Conservation (phyloP, 2,888 invertebrate genomes). For the Pammene fasciana region DNA sequence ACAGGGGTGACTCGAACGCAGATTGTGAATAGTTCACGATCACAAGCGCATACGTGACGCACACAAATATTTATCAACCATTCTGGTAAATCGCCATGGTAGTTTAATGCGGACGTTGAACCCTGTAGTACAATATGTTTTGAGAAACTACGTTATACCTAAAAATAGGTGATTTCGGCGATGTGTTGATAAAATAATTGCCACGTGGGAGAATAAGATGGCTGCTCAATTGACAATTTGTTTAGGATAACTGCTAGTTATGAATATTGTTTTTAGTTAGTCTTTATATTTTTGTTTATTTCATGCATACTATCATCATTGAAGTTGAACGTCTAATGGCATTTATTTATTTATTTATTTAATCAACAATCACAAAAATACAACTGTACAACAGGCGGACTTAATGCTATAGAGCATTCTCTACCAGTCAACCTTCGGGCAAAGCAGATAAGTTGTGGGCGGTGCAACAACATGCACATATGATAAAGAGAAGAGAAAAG, state of each 20-base stretch:
- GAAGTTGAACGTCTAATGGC: neutral
- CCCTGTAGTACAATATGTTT: constrained; percentile 50
- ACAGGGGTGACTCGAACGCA: neutral
- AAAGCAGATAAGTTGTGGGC: too few species aligned
- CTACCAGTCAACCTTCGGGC: too few species aligned
- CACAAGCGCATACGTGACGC: constrained; percentile 44
- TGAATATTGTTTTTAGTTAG: too few species aligned
- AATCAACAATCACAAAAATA: too few species aligned
- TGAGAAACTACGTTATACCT: constrained; percentile 24
- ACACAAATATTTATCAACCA: constrained; percentile 67
- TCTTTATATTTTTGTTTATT: too few species aligned
- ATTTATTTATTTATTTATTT: too few species aligned
- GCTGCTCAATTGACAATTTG: neutral
- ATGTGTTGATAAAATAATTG: neutral
- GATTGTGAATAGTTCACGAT: constrained; percentile 19
- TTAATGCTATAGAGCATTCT: too few species aligned
- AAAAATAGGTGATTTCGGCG: constrained; percentile 21
- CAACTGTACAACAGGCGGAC: too few species aligned
- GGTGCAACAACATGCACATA: too few species aligned
- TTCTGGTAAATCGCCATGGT: constrained; percentile 59
- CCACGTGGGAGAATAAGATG: constrained; percentile 19
- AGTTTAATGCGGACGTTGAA: constrained; percentile 60
- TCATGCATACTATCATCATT: too few species aligned
- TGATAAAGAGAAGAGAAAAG: too few species aligned
- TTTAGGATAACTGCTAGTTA: neutral